These are phyloP conservation scores for Pandemis cinnamomeana DNA, from an alignment of 2,888 invertebrate species.

Conservation along the genomic window DNA sequence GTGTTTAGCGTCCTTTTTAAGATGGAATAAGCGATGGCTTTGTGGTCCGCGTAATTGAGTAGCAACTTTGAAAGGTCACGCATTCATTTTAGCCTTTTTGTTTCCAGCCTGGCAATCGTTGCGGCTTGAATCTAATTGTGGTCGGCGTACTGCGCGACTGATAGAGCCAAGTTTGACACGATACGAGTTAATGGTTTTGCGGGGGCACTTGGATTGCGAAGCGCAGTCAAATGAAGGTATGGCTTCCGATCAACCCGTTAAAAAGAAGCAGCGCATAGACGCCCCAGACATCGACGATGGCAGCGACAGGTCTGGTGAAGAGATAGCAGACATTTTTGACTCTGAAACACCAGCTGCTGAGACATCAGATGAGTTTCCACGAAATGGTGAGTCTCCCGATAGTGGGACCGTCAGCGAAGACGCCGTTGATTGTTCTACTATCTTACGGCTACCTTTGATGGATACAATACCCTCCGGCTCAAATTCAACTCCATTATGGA, in stretches of 20 bases:
- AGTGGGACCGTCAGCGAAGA: conserved; percentile 82
- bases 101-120: conserved; percentile 69
- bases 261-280: conserved; percentile 92
- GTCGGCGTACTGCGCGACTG: conserved; percentile 26
- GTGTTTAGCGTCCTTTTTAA: conserved; percentile 7
- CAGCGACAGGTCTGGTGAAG: conserved; percentile 81
- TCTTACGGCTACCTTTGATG: conserved; percentile 68
- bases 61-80: conserved; percentile 83
- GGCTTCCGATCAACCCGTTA: conserved; percentile 92
- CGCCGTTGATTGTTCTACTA: conserved; percentile 78
- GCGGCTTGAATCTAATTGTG: conserved; percentile 50
- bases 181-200: conserved; percentile 86
- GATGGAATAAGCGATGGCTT: conserved; percentile 65
- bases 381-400: conserved; percentile 79
- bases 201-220: conserved; percentile 81
- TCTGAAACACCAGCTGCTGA: conserved; percentile 72
- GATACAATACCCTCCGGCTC: conserved; percentile 77
- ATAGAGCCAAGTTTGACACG: conserved; percentile 42
- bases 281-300: conserved; percentile 85
- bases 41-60: conserved; percentile 84
- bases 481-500: conserved; percentile 67
- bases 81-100: conserved; percentile 74
- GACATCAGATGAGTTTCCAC: conserved; percentile 73
- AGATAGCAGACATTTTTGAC: conserved; percentile 76
- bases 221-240: conserved; percentile 85